These are phyloP conservation scores for Lasioglossum albipes DNA, from an alignment of 1,140 invertebrate genomes.

Conservation along the genomic window DNA sequence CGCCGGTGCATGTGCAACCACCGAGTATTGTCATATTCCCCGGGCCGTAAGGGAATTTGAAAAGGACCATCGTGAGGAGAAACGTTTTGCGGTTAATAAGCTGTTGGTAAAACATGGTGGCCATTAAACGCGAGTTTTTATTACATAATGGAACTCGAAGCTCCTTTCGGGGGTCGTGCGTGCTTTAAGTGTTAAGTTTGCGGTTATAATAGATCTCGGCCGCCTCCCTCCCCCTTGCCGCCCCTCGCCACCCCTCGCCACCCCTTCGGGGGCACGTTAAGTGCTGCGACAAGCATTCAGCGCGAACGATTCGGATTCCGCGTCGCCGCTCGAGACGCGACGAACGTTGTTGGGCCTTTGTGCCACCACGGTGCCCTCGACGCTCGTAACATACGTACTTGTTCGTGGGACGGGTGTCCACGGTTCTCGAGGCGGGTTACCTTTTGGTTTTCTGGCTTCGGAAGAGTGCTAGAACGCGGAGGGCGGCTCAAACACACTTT, in stretches of 20 bases:
- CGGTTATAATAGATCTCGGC: slow-evolving; percentile 57
- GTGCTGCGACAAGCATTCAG: slow-evolving; percentile 10
- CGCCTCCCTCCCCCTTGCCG: neutral
- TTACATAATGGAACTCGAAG: slow-evolving; percentile 44
- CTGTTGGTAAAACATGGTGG: slow-evolving; percentile 73
- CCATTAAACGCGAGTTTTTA: slow-evolving; percentile 69
- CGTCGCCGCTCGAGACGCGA: neutral
- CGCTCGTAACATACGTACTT: slow-evolving; percentile 2
- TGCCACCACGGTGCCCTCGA: too few relatives aligned
- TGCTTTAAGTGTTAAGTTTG: slow-evolving; percentile 55
- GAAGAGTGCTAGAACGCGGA: neutral
- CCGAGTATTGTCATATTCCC: slow-evolving; percentile 50
- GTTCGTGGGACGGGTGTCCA: too few relatives aligned
- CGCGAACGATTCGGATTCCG: slow-evolving; percentile 8
- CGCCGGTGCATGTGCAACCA: slow-evolving; percentile 34
- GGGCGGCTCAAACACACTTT: neutral
- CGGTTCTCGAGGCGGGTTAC: slow-evolving; percentile 4
- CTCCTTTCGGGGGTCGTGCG: slow-evolving; percentile 37
- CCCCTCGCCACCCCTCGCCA: too few relatives aligned
- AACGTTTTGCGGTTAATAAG: slow-evolving; percentile 67
- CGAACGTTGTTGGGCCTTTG: neutral
- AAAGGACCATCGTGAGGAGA: slow-evolving; percentile 49
- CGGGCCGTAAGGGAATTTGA: slow-evolving; percentile 54
- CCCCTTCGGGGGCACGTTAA: neutral
- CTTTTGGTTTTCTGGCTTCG: slow-evolving; percentile 20